A percentile compares a stretch with the other conserved stretches of the same genome.
Evolutionary conservation across 2,888 invertebrate species (phyloP).

Genomic region (Hedychridium roseum): DNA sequence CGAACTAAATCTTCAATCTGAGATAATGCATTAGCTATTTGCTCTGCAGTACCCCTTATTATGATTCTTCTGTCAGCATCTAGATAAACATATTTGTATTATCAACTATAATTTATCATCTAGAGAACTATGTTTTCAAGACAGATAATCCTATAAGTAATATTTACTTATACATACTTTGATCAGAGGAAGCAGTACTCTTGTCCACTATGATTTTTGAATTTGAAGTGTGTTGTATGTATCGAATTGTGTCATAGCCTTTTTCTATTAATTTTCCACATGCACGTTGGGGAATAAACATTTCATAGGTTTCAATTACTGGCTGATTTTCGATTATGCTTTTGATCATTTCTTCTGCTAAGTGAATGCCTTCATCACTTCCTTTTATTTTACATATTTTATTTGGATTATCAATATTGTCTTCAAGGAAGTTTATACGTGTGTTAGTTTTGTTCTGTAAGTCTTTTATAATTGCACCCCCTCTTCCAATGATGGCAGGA

Average conservation of each 20-base stretch:
- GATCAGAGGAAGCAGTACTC: constrained; percentile 14
- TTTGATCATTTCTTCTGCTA: constrained; percentile 77
- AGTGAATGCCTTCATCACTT: constrained; percentile 70
- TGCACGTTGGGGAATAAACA: constrained; percentile 73
- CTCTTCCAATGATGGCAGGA: constrained; percentile 76
- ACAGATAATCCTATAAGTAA: constrained; percentile 1
- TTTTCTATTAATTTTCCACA: constrained; percentile 80
- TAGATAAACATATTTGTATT: constrained; percentile 16
- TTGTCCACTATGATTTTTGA: constrained; percentile 75
- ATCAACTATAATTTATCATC: constrained; percentile 27
- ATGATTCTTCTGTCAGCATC: constrained; percentile 53
- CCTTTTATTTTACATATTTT: constrained; percentile 79
- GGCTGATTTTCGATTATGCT: constrained; percentile 76
- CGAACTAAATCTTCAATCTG: constrained; percentile 76
- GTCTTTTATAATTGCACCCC: constrained; percentile 78
- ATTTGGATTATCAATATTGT: constrained; percentile 65
- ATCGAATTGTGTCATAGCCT: constrained; percentile 75
- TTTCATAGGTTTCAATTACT: constrained; percentile 71
- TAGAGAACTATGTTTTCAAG: neutral
- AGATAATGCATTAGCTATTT: constrained; percentile 77
- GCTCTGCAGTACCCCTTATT: constrained; percentile 75
- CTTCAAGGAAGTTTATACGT: constrained; percentile 66
- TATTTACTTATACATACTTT: constrained; percentile 27
- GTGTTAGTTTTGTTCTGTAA: constrained; percentile 80
- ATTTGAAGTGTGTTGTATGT: constrained; percentile 76